These are phyloP conservation scores for Stichodactyla helianthus DNA, from an alignment of 64 coral and sea anemone species.

Conservation along the genomic window DNA sequence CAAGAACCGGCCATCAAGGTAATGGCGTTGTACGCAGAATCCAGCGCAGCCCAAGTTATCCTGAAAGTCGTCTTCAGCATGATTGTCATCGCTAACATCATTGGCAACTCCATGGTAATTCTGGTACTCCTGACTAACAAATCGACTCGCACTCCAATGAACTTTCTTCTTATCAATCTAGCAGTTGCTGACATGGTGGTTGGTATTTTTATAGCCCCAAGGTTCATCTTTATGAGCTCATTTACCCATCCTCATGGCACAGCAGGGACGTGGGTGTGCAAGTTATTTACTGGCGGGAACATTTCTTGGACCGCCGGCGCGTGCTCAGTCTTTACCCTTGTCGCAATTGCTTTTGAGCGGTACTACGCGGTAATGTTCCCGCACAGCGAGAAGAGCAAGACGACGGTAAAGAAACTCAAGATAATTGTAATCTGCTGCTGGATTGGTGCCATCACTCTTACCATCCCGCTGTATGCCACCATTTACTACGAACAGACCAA, in stretches of 20 bases:
- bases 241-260: slow-evolving; percentile 1
- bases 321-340: slow-evolving; percentile 47
- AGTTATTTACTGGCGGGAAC: slow-evolving; percentile 16
- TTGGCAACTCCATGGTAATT: slow-evolving; percentile 18
- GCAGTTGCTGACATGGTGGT: slow-evolving; percentile 31
- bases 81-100: not conserved
- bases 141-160: slow-evolving; percentile 21
- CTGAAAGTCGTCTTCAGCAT: slow-evolving; percentile 7
- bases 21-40: slow-evolving; percentile 23
- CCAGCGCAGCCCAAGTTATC: not conserved
- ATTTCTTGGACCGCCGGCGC: slow-evolving; percentile 27
- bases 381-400: slow-evolving; percentile 28
- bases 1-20: not conserved
- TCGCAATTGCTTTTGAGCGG: slow-evolving; percentile 57
- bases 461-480: slow-evolving; percentile 29
- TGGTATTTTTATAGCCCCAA: slow-evolving; percentile 20
- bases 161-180: slow-evolving; percentile 27
- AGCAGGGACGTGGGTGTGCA: slow-evolving; percentile 6
- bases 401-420: slow-evolving; percentile 42
- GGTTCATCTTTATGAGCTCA: slow-evolving; percentile 4
- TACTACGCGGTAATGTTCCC: slow-evolving; percentile 56
- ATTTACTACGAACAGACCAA: slow-evolving; percentile 39
- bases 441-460: slow-evolving; percentile 38
- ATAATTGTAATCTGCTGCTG: slow-evolving; percentile 22
- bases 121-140: slow-evolving; percentile 6